Conservation (phyloP, 2,797 vertebrate species). For the Gambusia yucatana region DNA sequence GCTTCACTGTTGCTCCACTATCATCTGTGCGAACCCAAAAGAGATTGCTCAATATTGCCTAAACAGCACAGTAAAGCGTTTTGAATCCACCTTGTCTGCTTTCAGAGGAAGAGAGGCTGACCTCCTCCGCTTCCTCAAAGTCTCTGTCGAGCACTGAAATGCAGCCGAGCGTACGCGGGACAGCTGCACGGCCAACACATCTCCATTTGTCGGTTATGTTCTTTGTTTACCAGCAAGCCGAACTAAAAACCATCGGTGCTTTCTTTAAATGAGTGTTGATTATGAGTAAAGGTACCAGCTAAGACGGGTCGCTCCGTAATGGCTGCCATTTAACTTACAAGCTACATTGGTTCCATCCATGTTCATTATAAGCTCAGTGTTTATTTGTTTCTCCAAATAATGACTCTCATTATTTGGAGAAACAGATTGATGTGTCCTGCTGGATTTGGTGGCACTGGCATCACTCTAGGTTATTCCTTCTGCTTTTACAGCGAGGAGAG, state of each 20-base stretch:
- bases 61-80: slow-evolving; percentile 40
- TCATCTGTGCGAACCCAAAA: slow-evolving; percentile 42
- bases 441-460: slow-evolving; percentile 8
- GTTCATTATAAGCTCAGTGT: slow-evolving; percentile 33
- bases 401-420: slow-evolving; percentile 41
- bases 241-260: slow-evolving; percentile 17
- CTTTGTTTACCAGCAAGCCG: slow-evolving; percentile 26
- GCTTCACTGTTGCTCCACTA: slow-evolving; percentile 46
- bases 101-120: slow-evolving; percentile 63
- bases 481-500: slow-evolving; percentile 4
- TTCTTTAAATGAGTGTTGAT: slow-evolving; percentile 37
- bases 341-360: slow-evolving; percentile 12
- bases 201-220: slow-evolving; percentile 4
- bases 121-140: slow-evolving; percentile 59
- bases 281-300: slow-evolving; percentile 19
- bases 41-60: slow-evolving; percentile 40
- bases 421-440: slow-evolving; percentile 25
- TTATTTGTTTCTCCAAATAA: not conserved
- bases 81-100: slow-evolving; percentile 37
- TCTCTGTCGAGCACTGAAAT: slow-evolving; percentile 46
- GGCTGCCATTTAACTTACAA: slow-evolving; percentile 34
- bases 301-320: slow-evolving; percentile 40
- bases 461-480: slow-evolving; percentile 5
- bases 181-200: slow-evolving; percentile 23
- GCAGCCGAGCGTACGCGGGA: slow-evolving; percentile 30